These are phyloP conservation scores for Drosophila nigricruria DNA, from an alignment of 2,888 invertebrate genomes.

Conservation along the genomic window DNA sequence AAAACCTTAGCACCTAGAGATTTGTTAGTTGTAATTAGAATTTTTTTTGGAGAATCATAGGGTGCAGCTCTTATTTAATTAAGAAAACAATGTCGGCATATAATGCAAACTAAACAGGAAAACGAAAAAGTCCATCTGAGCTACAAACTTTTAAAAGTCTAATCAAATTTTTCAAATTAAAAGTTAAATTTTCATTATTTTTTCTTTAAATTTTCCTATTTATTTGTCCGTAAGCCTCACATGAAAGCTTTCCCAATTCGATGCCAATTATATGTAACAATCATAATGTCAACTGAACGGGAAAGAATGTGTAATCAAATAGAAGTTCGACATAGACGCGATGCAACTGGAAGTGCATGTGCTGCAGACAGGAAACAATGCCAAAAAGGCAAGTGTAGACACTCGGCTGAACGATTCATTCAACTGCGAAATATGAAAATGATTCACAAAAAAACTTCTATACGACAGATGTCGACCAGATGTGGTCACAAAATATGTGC, in stretches of 20 bases:
- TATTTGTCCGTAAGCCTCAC: not conserved
- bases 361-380: conserved; percentile 28
- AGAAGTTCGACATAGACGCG: conserved; percentile 17
- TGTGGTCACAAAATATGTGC: conserved; percentile 11
- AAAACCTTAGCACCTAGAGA: conserved; percentile 5
- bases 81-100: not conserved
- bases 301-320: conserved; percentile 20
- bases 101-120: not conserved
- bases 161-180: not conserved
- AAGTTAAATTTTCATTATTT: not conserved
- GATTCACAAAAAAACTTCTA: conserved; percentile 8
- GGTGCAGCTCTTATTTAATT: conserved; percentile 7
- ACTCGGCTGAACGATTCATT: conserved; percentile 30
- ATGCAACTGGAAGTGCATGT: conserved; percentile 24
- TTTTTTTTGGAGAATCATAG: conserved; percentile 5
- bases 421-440: conserved; percentile 34
- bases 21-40: conserved; percentile 25
- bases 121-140: not conserved
- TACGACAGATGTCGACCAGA: conserved; percentile 6
- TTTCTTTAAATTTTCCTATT: not conserved
- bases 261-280: not conserved
- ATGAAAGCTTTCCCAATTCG: not conserved
- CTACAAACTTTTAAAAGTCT: not conserved
- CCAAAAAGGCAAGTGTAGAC: conserved; percentile 9
- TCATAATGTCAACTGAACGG: not conserved